Evolutionary conservation across 2,113 vertebrate genomes (phyloP), one percentile per base, ranked within the genome.

Genomic region (Budorcas taxicolor): DNA sequence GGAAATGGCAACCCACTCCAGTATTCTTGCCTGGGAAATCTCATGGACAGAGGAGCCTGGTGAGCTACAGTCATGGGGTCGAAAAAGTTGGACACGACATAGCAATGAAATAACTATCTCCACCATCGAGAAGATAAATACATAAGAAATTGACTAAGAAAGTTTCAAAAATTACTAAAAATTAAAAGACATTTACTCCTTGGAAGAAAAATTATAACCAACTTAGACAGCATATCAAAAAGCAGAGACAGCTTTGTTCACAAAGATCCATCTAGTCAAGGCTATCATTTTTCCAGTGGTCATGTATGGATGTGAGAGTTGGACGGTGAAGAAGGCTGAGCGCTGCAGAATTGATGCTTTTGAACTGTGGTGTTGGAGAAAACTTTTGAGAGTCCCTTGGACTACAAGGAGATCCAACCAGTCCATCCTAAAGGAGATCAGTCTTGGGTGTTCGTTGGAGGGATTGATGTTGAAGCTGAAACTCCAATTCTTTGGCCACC

Each of bases 271-370:
- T 62, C 60, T 62, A 62, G 60, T 62, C 60, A 62, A 62, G 29
- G 60, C 60, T 62, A 16, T 33, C 14, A 13, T 62, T 62, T 62
- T 62, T 15, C 60, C 60, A 16, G 60, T 33, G 14, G 6, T 62
- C 60, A 33, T 7, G 14, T 62, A 15, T 62, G 13, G 29, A 62
- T 62, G 13, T 31, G 29, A 62, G 60, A 62, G 29, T 62, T 31
- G 60, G 60, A 7, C 3, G 7, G 58, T 62, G 58, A 62, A 31
- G 27, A 60, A 62, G 58, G 29, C 29, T 62, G 58, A 31, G 58
- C 0, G 0, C 58, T 1, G 0, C 0, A 62, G 58, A 62, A 62
- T 62, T 6, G 60, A 62, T 62, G 29, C 29, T 62, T 62, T 62
- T 62, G 29, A 62, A 7, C 60, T 62, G 60, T 3, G 6, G 29